Percentiles rank a stretch among this genome's conserved stretches.
phyloP scores from a whole-genome alignment of 1,140 invertebrate genomes.

The Hylyphantes graminicola region DNA sequence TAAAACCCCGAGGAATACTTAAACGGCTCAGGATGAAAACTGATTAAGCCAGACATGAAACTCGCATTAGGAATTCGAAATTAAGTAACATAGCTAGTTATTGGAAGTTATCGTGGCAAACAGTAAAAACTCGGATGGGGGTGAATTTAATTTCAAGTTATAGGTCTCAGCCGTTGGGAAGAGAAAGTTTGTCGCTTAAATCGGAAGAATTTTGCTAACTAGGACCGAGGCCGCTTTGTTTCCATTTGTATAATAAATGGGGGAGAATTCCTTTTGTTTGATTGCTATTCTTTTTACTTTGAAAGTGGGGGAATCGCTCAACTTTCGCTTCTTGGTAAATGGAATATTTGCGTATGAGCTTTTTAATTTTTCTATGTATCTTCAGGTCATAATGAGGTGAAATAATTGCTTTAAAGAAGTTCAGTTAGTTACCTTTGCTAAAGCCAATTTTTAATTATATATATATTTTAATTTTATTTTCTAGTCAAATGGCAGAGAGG shows the following conservation, averaged over 20 bases:
- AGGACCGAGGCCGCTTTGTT: constrained; percentile 13
- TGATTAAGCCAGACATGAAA: constrained; percentile 58
- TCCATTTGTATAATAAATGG: constrained; percentile 24
- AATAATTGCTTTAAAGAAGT: no score
- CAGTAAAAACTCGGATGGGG: constrained; percentile 54
- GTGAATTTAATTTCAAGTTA: constrained; percentile 57
- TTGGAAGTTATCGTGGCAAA: constrained; percentile 57
- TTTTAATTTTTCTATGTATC: no score
- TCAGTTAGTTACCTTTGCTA: no score
- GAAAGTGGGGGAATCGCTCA: not conserved
- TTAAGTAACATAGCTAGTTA: constrained; percentile 57
- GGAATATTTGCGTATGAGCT: no score
- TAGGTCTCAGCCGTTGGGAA: constrained; percentile 37
- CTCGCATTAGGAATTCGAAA: constrained; percentile 59
- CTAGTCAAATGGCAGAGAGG: no score
- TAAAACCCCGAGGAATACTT: constrained; percentile 49
- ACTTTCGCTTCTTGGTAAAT: not conserved
- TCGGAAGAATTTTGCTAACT: constrained; percentile 41
- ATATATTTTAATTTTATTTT: no score
- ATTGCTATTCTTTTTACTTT: not conserved
- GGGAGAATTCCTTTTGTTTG: not conserved
- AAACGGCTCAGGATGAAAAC: constrained; percentile 42
- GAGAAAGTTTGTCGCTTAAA: constrained; percentile 42
- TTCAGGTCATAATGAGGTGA: no score
- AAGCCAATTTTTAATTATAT: no score